Evolutionary conservation across 2,113 vertebrate genomes (phyloP).

Genomic region (Gasterosteus aculeatus): DNA sequence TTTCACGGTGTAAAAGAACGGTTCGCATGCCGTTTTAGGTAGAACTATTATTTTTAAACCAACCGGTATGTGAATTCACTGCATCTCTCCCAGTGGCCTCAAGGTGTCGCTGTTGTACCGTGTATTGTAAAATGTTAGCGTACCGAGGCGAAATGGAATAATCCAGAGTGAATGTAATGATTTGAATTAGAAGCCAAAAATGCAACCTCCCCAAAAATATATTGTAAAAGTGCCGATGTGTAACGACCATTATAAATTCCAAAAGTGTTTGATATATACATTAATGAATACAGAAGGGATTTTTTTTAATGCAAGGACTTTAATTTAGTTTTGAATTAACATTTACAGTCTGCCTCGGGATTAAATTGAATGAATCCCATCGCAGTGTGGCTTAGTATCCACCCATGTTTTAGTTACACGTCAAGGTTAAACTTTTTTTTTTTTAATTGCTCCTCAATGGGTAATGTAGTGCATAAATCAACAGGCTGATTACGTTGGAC

Average conservation of each 20-base stretch:
- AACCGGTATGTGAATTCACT: background rate
- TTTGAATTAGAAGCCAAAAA: no score
- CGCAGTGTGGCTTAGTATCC: background rate
- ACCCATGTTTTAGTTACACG: background rate
- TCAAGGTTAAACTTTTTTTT: no score
- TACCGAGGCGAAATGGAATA: background rate
- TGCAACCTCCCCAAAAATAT: background rate
- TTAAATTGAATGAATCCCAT: background rate
- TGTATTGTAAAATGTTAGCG: background rate
- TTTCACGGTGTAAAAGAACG: no score
- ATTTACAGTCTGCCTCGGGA: background rate
- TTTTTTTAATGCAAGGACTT: no score
- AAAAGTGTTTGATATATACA: background rate
- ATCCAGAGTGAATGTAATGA: no score
- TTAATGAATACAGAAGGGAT: background rate
- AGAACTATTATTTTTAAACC: background rate
- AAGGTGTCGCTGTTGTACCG: constrained; percentile 1
- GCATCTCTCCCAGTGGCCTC: background rate
- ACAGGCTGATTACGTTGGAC: background rate
- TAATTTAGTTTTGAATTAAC: background rate
- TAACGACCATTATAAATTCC: background rate
- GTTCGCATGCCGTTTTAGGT: no score
- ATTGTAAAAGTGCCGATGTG: background rate
- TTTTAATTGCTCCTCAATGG: no score
- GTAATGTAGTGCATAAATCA: background rate